These are phyloP conservation scores for Dione juno DNA, from an alignment of 2,888 invertebrate genomes.

Conservation along the genomic window DNA sequence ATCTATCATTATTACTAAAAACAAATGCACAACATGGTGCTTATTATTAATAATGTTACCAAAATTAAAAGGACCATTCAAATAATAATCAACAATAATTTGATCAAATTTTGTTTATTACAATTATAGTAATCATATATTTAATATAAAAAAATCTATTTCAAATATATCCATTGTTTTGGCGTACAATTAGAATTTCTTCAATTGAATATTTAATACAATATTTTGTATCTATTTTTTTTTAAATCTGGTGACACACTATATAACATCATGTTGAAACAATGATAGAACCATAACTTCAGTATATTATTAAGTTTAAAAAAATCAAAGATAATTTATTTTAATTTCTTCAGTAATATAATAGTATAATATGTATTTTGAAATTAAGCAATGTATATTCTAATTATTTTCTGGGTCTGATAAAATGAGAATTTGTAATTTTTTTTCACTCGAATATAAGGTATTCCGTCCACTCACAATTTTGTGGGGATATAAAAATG, in stretches of 20 bases:
- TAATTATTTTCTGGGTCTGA: constrained; percentile 4
- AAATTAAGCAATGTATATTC: constrained; percentile 5
- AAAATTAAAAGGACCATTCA: background rate
- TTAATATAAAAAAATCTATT: background rate
- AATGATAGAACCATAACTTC: background rate
- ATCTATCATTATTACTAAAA: background rate
- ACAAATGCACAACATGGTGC: background rate
- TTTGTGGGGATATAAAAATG: background rate
- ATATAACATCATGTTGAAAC: background rate
- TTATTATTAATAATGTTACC: constrained; percentile 12
- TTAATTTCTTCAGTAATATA: constrained; percentile 2
- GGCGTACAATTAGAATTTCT: too few relatives aligned
- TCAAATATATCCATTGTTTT: background rate
- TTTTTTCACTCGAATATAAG: background rate
- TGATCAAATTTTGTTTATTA: background rate
- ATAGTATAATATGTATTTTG: background rate
- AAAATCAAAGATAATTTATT: constrained; percentile 25
- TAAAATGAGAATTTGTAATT: background rate
- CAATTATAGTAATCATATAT: background rate
- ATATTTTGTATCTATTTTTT: too few relatives aligned
- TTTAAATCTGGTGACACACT: background rate
- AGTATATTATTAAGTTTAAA: background rate
- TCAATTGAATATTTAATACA: too few relatives aligned
- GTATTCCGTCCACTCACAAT: constrained; percentile 22
- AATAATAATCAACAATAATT: background rate